Base-by-base conservation (phyloP, 2,888 invertebrate genomes). In the Drosophila atripex region DNA sequence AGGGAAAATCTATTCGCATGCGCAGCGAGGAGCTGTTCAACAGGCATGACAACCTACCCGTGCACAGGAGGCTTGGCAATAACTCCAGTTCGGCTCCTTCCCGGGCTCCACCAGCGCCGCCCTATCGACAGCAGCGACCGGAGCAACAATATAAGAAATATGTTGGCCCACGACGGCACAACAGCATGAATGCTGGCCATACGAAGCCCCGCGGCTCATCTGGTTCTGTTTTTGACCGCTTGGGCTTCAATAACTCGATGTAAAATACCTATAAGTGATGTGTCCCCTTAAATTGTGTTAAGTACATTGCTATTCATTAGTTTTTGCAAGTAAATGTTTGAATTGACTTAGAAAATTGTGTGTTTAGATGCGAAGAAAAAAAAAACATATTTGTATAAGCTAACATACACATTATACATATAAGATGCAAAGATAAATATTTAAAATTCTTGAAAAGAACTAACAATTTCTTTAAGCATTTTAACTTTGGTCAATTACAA, bases 11-110 rank as follows among this genome's bases (percentile, higher is more conserved):
- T 0, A 77, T 89, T 50, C 89, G 90, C 23, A 85, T 92, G 88
- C 90, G 90, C 56, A 91, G 91, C 8, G 91, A 91, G 75, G 91
- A 90, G 53, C 11, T 91, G 3, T 47, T 90, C 4, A 61, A 79
- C 30, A 80, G 82, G 0, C 78, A 86, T 41, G 88, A 88, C 1
- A 68, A 69, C 6, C 14, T 89, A 32, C 86, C 91, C 0, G 89
- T 92, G 8, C 90, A 90, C 52, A 90, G 80, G 54, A 88, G 92
- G 39, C 70, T 91, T 47, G 90, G 91, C 3, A 57, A 30, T 8
- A 52, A 55, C 41, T n/a, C 59, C 4, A 8, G 59, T 1, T 1
- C 66, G 3, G 53, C 72, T 11, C 16, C 45, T 12, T 3, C 16
- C 38, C 39, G n/a, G 35, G 14, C 30, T 32, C 18, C 30, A 25